Percentiles rank a stretch among this genome's conserved stretches.
These are phyloP conservation scores for Ichneumon xanthorius DNA, from an alignment of 2,888 invertebrate genomes.

Conservation along the genomic window DNA sequence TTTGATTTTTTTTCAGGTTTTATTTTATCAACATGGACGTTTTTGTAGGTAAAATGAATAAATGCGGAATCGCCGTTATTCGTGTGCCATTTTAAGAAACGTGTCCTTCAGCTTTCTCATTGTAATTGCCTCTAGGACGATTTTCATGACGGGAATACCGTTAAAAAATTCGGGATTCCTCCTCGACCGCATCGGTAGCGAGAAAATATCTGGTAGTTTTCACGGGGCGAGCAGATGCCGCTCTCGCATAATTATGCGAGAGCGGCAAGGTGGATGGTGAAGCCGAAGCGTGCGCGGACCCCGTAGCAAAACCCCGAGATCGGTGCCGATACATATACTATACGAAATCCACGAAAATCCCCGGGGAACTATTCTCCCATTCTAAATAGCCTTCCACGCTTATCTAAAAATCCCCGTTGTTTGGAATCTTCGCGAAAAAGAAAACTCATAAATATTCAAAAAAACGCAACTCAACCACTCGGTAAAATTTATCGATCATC, in stretches of 20 bases:
- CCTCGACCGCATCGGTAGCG: constrained; percentile 8
- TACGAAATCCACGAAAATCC: constrained; percentile 30
- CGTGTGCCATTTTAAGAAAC: not conserved
- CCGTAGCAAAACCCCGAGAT: constrained; percentile 68
- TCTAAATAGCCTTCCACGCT: constrained; percentile 72
- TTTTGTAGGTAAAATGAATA: too few species aligned
- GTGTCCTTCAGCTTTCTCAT: not conserved
- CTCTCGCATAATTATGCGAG: constrained; percentile 72
- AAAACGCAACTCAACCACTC: constrained; percentile 67
- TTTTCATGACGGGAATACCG: not conserved
- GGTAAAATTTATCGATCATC: constrained; percentile 77
- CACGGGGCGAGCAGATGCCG: not conserved
- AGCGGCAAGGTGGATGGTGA: constrained; percentile 69
- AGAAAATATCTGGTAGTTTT: constrained; percentile 19
- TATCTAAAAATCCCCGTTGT: constrained; percentile 75
- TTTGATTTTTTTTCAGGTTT: too few species aligned
- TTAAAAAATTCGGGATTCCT: not conserved
- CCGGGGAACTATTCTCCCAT: constrained; percentile 70
- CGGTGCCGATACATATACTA: constrained; percentile 68
- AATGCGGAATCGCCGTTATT: too few species aligned
- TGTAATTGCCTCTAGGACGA: not conserved
- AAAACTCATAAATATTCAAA: constrained; percentile 2
- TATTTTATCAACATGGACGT: too few species aligned
- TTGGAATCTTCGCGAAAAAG: constrained; percentile 76
- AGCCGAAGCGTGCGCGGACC: constrained; percentile 65